Conservation (phyloP, 2,888 invertebrate genomes). For the Cistogaster globosa region DNA sequence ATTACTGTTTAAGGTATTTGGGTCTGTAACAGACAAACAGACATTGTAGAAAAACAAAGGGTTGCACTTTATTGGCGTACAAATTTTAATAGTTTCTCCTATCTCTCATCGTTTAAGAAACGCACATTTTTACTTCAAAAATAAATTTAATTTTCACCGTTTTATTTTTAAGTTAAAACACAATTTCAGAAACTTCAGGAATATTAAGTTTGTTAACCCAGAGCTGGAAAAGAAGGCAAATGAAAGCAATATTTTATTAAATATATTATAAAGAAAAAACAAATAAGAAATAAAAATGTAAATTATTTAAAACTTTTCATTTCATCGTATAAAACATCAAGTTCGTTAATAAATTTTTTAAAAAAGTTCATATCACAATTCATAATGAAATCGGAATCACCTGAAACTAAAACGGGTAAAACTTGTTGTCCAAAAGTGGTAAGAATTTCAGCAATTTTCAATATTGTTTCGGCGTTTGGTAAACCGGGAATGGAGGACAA, state of each 20-base stretch:
- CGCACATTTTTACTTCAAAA: no score
- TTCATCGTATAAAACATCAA: slow-evolving; percentile 59
- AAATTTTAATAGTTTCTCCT: no score
- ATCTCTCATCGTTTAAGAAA: no score
- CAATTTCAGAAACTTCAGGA: no score
- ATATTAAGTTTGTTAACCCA: slow-evolving; percentile 45
- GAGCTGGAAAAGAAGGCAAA: slow-evolving; percentile 54
- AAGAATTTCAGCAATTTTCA: slow-evolving; percentile 79
- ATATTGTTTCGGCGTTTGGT: slow-evolving; percentile 79
- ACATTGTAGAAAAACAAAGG: no score
- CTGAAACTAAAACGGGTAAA: slow-evolving; percentile 78
- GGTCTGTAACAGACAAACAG: no score
- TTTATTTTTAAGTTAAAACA: no score
- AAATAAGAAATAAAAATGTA: background rate
- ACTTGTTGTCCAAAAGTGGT: slow-evolving; percentile 78
- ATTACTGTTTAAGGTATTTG: no score
- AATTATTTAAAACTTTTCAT: slow-evolving; percentile 24
- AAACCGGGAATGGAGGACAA: slow-evolving; percentile 76
- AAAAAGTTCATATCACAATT: slow-evolving; percentile 74
- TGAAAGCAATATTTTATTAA: slow-evolving; percentile 25
- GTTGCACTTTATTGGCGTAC: no score
- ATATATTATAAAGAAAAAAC: background rate
- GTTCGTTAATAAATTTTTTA: slow-evolving; percentile 72
- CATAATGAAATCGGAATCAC: slow-evolving; percentile 69
- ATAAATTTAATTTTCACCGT: no score